A percentile compares a stretch with the other conserved stretches of the same genome.
phyloP scores from a whole-genome alignment of 2,113 vertebrate genomes.

The Marmota flaviventris region DNA sequence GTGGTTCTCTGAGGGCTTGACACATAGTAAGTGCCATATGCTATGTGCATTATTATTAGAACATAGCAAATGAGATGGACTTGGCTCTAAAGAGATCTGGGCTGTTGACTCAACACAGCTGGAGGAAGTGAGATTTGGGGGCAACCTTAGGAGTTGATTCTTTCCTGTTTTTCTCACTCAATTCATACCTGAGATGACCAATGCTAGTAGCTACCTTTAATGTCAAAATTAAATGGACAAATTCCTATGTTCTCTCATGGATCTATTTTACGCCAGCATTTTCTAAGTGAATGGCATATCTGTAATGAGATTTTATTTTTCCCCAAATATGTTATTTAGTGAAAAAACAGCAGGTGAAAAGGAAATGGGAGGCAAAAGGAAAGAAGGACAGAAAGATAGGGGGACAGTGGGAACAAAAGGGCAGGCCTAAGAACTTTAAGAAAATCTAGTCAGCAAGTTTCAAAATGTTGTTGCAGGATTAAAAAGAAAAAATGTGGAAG shows the following conservation, averaged over 20 bases:
- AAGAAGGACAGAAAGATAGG: neutral
- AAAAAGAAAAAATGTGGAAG: neutral
- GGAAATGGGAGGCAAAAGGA: neutral
- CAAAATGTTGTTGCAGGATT: neutral
- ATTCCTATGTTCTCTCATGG: neutral
- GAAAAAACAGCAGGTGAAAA: neutral
- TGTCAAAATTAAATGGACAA: neutral
- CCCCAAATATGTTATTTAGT: neutral
- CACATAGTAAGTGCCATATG: neutral
- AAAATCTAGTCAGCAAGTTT: neutral
- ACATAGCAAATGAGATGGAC: neutral
- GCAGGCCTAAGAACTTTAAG: neutral
- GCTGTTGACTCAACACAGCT: neutral
- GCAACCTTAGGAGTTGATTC: neutral
- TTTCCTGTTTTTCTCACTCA: neutral
- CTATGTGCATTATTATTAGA: neutral
- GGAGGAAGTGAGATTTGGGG: neutral
- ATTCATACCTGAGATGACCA: neutral
- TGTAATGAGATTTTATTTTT: neutral
- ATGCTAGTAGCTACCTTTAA: neutral
- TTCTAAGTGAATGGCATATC: neutral
- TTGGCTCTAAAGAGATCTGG: neutral
- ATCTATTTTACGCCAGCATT: neutral
- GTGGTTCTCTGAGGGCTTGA: neutral
- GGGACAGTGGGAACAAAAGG: neutral